Percentiles rank a stretch among this genome's conserved stretches.
Conservation (phyloP, 2,113 vertebrate species). For the Orientallactaga bullata region DNA sequence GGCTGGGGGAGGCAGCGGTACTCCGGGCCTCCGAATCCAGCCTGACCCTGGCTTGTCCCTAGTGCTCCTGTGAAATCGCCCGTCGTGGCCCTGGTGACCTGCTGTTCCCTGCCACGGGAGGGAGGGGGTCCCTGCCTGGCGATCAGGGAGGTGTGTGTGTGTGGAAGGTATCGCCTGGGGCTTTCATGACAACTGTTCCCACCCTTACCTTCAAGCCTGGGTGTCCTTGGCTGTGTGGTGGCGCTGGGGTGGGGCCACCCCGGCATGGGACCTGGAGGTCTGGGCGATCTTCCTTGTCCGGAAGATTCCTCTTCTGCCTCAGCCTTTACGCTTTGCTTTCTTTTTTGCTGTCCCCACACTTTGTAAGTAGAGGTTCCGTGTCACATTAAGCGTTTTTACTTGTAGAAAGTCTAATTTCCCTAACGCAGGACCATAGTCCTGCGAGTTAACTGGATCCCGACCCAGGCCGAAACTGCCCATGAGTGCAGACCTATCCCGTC, state of each 20-base stretch:
- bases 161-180: background rate
- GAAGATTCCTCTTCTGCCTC: background rate
- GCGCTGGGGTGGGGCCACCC: background rate
- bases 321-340: background rate
- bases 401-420: background rate
- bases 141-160: background rate
- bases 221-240: rapidly evolving
- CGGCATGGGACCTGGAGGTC: too few species aligned
- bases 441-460: background rate
- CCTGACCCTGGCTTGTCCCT: too few species aligned
- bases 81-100: background rate
- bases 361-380: background rate
- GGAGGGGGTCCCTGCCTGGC: background rate
- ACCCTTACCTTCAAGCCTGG: background rate
- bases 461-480: rapidly evolving
- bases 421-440: too few species aligned
- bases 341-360: background rate
- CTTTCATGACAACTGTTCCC: background rate
- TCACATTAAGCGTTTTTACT: background rate
- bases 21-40: background rate
- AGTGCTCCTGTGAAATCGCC: background rate
- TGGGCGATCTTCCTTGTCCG: background rate
- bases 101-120: too few species aligned
- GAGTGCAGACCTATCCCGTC: rapidly evolving
- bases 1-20: background rate